These are phyloP conservation scores for Ferrisia virgata DNA, from an alignment of 2,888 invertebrate genomes.

Conservation along the genomic window DNA sequence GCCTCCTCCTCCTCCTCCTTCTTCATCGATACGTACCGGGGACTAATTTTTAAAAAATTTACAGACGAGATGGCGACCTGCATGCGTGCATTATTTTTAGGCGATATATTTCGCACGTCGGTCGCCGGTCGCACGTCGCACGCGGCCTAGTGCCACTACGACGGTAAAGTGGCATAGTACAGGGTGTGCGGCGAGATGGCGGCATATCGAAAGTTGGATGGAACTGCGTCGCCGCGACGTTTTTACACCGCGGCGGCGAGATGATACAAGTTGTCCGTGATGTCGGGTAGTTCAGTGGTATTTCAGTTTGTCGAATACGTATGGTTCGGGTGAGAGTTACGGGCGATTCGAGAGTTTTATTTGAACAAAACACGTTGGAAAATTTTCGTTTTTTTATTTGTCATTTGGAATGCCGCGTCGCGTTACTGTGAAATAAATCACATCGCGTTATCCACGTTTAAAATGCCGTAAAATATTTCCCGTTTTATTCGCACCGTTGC, in stretches of 20 bases:
- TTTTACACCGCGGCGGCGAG: conserved; percentile 32
- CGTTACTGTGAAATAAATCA: conserved; percentile 10
- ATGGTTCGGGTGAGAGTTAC: conserved; percentile 3
- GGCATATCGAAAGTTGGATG: neutral
- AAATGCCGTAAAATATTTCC: neutral
- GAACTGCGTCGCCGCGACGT: conserved; percentile 40
- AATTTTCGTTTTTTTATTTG: neutral
- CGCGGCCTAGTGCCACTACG: neutral
- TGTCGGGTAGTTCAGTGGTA: conserved; percentile 35
- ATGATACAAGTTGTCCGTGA: conserved; percentile 37
- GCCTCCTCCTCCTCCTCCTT: too few relatives aligned
- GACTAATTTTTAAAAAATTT: neutral
- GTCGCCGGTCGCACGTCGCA: neutral
- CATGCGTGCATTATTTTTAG: neutral
- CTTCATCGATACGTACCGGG: too few relatives aligned
- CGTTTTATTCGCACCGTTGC: neutral
- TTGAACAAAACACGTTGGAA: neutral
- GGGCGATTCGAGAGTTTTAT: neutral
- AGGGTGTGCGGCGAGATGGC: neutral
- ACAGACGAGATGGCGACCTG: neutral
- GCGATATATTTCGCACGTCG: neutral
- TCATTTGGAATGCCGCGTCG: neutral
- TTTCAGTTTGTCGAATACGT: conserved; percentile 26
- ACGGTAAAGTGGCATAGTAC: neutral
- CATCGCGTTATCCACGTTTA: neutral